Percentiles rank a stretch among this genome's conserved stretches.
Evolutionary conservation across 2,888 invertebrate species (phyloP).

Genomic region (Rotaria sp.): DNA sequence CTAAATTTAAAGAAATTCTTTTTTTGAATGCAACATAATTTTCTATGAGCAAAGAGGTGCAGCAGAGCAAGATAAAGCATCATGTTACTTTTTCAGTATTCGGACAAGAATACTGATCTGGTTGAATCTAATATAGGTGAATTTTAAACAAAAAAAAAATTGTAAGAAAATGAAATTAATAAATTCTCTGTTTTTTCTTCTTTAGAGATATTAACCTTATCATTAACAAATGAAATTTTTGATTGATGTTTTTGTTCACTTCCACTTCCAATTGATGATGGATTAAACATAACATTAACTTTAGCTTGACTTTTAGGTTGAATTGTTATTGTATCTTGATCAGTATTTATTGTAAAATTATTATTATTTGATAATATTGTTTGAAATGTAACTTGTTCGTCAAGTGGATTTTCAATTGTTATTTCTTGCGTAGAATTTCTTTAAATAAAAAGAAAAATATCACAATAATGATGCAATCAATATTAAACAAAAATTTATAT

Average conservation of each 20-base stretch:
- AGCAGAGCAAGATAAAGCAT: background rate
- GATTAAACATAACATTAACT: slow-evolving; percentile 49
- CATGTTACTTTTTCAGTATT: background rate
- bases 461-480: too few species aligned
- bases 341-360: slow-evolving; percentile 49
- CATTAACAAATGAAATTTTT: slow-evolving; percentile 49
- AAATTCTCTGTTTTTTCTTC: background rate
- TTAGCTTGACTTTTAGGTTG: slow-evolving; percentile 46
- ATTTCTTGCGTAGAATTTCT: slow-evolving; percentile 51
- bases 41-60: background rate
- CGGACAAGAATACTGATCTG: background rate
- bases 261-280: slow-evolving; percentile 50
- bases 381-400: slow-evolving; percentile 48
- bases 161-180: background rate
- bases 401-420: slow-evolving; percentile 51
- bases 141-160: too few species aligned
- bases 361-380: slow-evolving; percentile 51
- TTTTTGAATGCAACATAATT: background rate
- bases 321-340: slow-evolving; percentile 47
- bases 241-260: slow-evolving; percentile 46
- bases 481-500: too few species aligned
- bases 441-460: slow-evolving; percentile 28
- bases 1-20: background rate
- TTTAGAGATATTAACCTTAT: slow-evolving; percentile 46
- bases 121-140: background rate